Conservation (phyloP, 1,140 invertebrate species). For the Ctenoplectra terminalis region DNA sequence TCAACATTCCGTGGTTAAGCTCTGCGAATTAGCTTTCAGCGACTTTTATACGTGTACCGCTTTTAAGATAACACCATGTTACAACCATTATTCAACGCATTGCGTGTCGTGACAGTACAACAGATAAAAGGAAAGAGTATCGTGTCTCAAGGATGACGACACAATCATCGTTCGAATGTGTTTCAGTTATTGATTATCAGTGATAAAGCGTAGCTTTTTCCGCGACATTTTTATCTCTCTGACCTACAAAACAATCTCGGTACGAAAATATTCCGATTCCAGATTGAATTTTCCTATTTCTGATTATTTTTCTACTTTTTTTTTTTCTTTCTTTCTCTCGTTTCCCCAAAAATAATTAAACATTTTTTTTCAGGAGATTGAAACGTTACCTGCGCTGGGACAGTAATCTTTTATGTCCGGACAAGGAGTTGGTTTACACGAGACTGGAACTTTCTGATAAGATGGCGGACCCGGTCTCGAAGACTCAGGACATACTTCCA, state of each 20-base stretch:
- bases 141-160: background rate
- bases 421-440: background rate
- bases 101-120: background rate
- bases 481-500: background rate
- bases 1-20: no score
- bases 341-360: no score
- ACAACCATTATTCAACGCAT: background rate
- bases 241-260: background rate
- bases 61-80: background rate
- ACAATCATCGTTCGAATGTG: no score
- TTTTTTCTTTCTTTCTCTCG: no score
- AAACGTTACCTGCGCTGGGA: background rate
- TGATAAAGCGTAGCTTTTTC: background rate
- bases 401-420: background rate
- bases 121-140: background rate
- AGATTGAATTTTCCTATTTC: no score
- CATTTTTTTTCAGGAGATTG: background rate
- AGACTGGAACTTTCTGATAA: background rate
- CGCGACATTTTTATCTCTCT: background rate
- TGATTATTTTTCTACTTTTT: background rate
- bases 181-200: conserved; percentile 7
- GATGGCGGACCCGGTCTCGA: background rate
- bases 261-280: background rate
- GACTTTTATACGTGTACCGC: no score
- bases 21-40: no score